Conservation (phyloP, 2,888 invertebrate species). For the Taphrorychus bicolor region DNA sequence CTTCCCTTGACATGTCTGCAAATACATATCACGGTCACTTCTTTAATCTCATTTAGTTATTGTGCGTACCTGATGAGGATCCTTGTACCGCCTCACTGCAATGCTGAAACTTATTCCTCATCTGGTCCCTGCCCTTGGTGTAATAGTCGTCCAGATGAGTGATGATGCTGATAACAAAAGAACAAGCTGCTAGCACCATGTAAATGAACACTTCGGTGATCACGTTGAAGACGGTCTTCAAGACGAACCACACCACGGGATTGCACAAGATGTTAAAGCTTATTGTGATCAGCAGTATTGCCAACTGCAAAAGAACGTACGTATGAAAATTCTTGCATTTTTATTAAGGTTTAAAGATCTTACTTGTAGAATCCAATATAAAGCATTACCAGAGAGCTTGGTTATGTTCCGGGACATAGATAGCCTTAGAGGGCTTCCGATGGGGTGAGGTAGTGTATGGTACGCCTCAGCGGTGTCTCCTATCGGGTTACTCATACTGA, state of each 20-base stretch:
- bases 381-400: constrained; percentile 15
- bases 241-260: constrained; percentile 36
- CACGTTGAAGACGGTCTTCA: constrained; percentile 31
- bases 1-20: too few relatives aligned
- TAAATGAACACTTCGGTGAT: constrained; percentile 34
- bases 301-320: constrained; percentile 13
- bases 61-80: too few relatives aligned
- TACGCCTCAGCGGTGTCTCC: not conserved
- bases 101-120: not conserved
- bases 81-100: too few relatives aligned
- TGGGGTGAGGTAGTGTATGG: not conserved
- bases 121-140: constrained; percentile 19
- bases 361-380: constrained; percentile 30
- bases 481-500: too few relatives aligned
- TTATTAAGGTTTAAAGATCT: not conserved
- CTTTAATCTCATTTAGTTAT: too few relatives aligned
- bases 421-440: not conserved
- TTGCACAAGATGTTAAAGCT: constrained; percentile 29
- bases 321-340: not conserved
- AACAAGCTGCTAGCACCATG: constrained; percentile 35
- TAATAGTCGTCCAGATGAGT: constrained; percentile 37
- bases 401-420: constrained; percentile 7
- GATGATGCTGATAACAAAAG: constrained; percentile 33
- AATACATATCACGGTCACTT: too few relatives aligned
- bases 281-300: not conserved